Base-by-base conservation (phyloP, 2,113 vertebrate genomes). In the Nothoprocta perdicaria region DNA sequence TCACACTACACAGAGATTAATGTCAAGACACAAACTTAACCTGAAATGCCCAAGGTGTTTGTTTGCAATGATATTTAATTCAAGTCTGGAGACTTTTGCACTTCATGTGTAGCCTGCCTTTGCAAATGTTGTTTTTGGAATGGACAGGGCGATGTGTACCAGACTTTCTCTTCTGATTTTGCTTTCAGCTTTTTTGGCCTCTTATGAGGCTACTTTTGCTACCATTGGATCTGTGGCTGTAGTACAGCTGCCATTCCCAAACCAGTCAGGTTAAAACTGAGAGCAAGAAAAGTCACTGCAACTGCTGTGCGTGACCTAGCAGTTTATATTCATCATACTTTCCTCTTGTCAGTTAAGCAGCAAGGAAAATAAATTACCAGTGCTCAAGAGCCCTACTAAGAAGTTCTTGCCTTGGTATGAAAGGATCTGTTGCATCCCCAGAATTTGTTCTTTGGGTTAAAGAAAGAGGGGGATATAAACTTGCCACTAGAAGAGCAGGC, bases 61-160 rank as follows among this genome's bases (percentile, higher is more conserved):
- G 46, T 40, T 43, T 82, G 76, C 18, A 60, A 58, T 23, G 21
- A 6, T 24, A 22, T 23, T 82, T 33, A 57, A 72, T 14, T 50
- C 50, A 26, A 6, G 6, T 45, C 80, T 9, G 15, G 15, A 26
- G 48, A 9, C 19, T 61, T 19, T 22, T 24, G 41, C 53, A 26
- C 12, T 33, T 43, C 57, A 46, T 3, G 0, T 1, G 3, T 26
- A 68, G 33, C 22, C 27, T 84, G 29, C 29, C 0, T 1, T 71
- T 62, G 52, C 15, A 33, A 65, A 27, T 31, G 46, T 17, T 76
- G 24, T 16, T 60, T n/a, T 67, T 63, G 33, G 17, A 60, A 63
- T 3, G 16, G 22, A 24, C 2, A 8, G 0, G 35, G n/a, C 12
- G 46, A 60, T 6, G 15, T 60, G 19, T 35, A 48, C 66, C 33